These are phyloP conservation scores for Drosophila bocki DNA, from an alignment of 1,140 invertebrate genomes.

Conservation along the genomic window DNA sequence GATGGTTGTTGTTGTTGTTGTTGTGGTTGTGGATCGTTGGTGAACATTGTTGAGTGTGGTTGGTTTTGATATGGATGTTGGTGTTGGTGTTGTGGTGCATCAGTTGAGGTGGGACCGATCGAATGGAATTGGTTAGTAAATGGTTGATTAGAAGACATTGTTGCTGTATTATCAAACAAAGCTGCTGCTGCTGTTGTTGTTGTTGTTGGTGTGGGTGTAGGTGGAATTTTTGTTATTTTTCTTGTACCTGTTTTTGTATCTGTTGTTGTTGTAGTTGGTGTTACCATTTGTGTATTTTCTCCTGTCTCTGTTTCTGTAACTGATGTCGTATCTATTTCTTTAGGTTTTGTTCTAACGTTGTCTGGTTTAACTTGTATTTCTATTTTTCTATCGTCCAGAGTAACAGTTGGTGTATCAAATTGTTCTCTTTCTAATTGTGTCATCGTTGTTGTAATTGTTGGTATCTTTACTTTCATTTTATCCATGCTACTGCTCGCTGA, in stretches of 20 bases:
- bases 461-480: neutral
- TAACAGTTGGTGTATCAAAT: neutral
- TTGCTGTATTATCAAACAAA: constrained; percentile 54
- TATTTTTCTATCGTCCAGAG: neutral
- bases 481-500: constrained; percentile 14
- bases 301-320: constrained; percentile 9
- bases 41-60: constrained; percentile 14
- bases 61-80: neutral
- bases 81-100: constrained; percentile 43
- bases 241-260: constrained; percentile 21
- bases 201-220: constrained; percentile 9
- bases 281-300: constrained; percentile 2
- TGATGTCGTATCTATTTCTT: neutral
- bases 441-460: neutral
- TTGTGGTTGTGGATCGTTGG: constrained; percentile 14
- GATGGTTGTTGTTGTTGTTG: constrained; percentile 25
- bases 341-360: neutral
- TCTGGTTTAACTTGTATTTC: neutral
- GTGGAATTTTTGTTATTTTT: constrained; percentile 3
- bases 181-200: constrained; percentile 45
- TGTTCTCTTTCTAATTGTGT: neutral
- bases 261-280: constrained; percentile 16
- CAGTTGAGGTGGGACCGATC: constrained; percentile 47
- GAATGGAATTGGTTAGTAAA: constrained; percentile 57
- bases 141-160: constrained; percentile 54